Base-by-base conservation (phyloP, 2,888 invertebrate genomes). In the Spodoptera exigua region DNA sequence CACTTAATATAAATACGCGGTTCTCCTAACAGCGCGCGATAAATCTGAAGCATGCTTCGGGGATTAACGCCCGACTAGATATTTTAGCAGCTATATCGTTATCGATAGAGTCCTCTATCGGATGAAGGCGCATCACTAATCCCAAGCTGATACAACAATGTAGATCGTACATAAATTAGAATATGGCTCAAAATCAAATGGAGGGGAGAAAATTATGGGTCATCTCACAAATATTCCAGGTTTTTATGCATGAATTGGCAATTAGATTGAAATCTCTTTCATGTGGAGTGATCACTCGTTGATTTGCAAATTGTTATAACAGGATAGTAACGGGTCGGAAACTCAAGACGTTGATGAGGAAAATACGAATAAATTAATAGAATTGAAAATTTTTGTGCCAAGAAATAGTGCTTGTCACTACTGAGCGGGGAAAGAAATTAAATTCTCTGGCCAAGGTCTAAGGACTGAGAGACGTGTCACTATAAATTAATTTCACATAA, bases 1-100 rank as follows among this genome's bases (percentile, higher is more conserved):
- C 91, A 93, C 93, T 92, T 92, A 91, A 93, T 93, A 94, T 93
- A 93, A 92, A 94, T 92, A 92, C 89, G 87, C 86, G 86, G 89
- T 85, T 84, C 89, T 89, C 83, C 87, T 88, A 89, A 92, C 91
- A 86, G 86, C 85, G 83, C 86, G 87, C 87, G 86, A 90, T 93
- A 92, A 91, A 91, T 92, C 88, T 85, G 86, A 84, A 81, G 86
- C 83, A 82, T 84, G 84, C 82, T 80, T 70, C 80, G 70, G 76
- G 80, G 83, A 84, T 84, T 84, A 87, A 78, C 85, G 79, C 45
- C 67, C 86, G 80, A 92, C 78, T 87, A 84, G 80, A 84, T 85
- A 86, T 88, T 91, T 87, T 91, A 91, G 81, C 64, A 41, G 66
- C 80, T 80, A 65, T 71, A 64, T 41, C 58, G 71, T 52, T 83